Base-by-base conservation (phyloP, 2,888 invertebrate genomes). In the Synanthedon tipuliformis region DNA sequence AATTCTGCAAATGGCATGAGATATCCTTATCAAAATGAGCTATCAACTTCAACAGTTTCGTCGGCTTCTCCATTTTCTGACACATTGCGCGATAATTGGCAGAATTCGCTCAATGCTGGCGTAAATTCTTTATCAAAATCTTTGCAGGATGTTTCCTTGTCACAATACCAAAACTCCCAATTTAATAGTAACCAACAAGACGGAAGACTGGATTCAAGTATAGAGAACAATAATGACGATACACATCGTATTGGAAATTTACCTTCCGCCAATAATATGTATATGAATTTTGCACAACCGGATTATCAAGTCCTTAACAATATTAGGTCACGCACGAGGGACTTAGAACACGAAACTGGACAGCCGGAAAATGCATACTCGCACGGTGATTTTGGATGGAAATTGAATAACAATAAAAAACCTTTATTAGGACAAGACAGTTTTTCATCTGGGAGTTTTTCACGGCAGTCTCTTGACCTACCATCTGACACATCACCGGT, bases 341-440 rank as follows among this genome's bases (percentile, higher is more conserved):
- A 82, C 54, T 55, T 70, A 10, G 82, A 85, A 49, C 76, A 74
- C 52, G 80, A 81, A 58, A 69, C 67, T 5, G 68, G 67, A 41
- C 81, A 79, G 55, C 60, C 72, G 52, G 75, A 74, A 12, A 34
- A 34, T 10, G 60, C 67, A 40, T 88, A 87, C 57, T 83, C 88
- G 0, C 79, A 83, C 53, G 87, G 87, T 11, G 87, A 88, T 59
- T 88, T 79, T 60, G 88, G 88, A 1, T 88, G 88, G 88, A 87
- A 84, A 64, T 54, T 88, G 18, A 66, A 71, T 3, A 79, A 75
- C n/a, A 84, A 75, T n/a, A 85, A 80, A 61, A 88, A 80, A 56
- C 67, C 76, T 27, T 57, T 64, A n/a, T 58, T 60, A 48, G 68
- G 61, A 49, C 68, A 71, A 13, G 79, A 83, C 53, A 60, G 62